These are phyloP conservation scores for Dasypus novemcinctus DNA, from an alignment of 2,113 vertebrate genomes.

Conservation along the genomic window DNA sequence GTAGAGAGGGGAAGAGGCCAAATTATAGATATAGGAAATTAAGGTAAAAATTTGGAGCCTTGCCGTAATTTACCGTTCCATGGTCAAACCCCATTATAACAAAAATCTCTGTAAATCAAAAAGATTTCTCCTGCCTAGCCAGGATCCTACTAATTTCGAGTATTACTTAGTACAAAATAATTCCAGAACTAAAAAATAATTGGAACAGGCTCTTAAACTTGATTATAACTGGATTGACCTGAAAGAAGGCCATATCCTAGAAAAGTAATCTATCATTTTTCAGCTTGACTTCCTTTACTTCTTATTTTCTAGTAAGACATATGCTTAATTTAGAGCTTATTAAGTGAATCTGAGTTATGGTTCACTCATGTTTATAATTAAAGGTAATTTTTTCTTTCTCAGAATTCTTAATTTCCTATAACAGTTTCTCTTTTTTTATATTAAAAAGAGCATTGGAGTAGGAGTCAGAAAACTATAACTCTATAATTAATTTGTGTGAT, in stretches of 20 bases:
- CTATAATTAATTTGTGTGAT: conserved; percentile 52
- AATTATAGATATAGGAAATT: conserved; percentile 33
- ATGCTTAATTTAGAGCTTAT: conserved; percentile 70
- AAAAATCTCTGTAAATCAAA: conserved; percentile 69
- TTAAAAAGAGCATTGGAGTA: conserved; percentile 33
- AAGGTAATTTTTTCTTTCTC: conserved; percentile 47
- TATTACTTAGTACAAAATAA: conserved; percentile 66
- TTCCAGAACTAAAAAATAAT: conserved; percentile 62
- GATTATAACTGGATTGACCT: conserved; percentile 53
- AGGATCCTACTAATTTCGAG: conserved; percentile 52
- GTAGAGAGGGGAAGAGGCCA: conserved; percentile 27
- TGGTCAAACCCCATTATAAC: conserved; percentile 53
- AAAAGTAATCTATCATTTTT: conserved; percentile 56
- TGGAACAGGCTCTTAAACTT: conserved; percentile 51
- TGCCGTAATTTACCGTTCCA: conserved; percentile 60
- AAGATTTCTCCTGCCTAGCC: conserved; percentile 45
- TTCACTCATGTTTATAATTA: conserved; percentile 67
- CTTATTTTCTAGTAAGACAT: conserved; percentile 62
- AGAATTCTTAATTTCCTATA: conserved; percentile 61
- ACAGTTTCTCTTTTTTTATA: conserved; percentile 51
- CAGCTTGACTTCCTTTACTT: conserved; percentile 47
- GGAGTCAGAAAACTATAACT: conserved; percentile 54
- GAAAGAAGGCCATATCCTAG: conserved; percentile 37
- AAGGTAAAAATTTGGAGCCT: conserved; percentile 53
- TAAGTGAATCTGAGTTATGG: conserved; percentile 67